Evolutionary conservation across 2,888 invertebrate species (phyloP).

Genomic region (Noctua janthina): DNA sequence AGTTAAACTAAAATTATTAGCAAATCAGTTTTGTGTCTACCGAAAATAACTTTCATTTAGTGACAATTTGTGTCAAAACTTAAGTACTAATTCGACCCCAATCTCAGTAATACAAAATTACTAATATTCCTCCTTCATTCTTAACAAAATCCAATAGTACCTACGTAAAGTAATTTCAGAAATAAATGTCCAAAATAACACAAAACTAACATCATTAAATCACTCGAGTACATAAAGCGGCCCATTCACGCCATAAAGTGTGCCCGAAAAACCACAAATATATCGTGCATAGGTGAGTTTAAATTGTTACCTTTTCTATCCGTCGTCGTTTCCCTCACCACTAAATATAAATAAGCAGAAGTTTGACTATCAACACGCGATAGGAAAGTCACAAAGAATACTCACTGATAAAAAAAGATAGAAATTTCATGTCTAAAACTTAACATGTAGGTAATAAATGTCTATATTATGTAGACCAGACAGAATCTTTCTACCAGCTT

Average conservation of each 20-base stretch:
- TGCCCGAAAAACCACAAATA: slow-evolving; percentile 67
- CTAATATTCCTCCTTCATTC: not conserved
- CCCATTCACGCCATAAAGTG: slow-evolving; percentile 66
- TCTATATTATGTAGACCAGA: not conserved
- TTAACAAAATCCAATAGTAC: slow-evolving; percentile 17
- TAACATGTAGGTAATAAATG: not conserved
- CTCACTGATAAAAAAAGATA: not conserved
- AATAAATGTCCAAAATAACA: slow-evolving; percentile 28
- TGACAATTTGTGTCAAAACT: slow-evolving; percentile 15
- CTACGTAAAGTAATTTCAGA: slow-evolving; percentile 17
- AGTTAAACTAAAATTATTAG: not conserved
- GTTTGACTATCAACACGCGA: slow-evolving; percentile 29
- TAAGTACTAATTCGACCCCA: not conserved
- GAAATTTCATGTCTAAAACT: not conserved
- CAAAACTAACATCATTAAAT: slow-evolving; percentile 63
- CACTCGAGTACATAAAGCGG: slow-evolving; percentile 64
- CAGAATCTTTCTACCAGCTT: not conserved
- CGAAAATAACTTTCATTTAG: slow-evolving; percentile 7
- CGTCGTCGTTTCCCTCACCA: slow-evolving; percentile 19
- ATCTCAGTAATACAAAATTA: not conserved
- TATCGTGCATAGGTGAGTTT: slow-evolving; percentile 72
- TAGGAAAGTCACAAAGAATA: not conserved
- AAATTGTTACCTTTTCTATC: slow-evolving; percentile 74
- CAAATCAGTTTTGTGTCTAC: not conserved
- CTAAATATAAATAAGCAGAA: slow-evolving; percentile 41